Percentiles rank a stretch among this genome's conserved stretches.
Evolutionary conservation across 2,888 invertebrate species (phyloP).

Genomic region (Macrostomum cliftonense): DNA sequence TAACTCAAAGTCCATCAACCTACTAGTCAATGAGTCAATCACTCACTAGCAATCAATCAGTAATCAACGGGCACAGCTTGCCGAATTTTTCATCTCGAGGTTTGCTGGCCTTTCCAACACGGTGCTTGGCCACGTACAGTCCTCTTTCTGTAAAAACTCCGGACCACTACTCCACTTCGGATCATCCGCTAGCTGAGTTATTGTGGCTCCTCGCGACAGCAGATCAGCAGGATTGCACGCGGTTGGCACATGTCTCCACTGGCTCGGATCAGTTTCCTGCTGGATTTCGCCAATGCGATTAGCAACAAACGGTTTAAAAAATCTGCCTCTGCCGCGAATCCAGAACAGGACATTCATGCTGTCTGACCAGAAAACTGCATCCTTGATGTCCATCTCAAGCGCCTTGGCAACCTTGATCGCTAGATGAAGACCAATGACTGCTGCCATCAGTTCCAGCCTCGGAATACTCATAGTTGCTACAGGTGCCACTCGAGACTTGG

Average conservation of each 20-base stretch:
- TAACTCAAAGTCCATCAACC: no score
- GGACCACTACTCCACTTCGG: conserved; percentile 8
- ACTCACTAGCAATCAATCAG: no score
- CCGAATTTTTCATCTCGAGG: background rate
- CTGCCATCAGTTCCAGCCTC: conserved; percentile 5
- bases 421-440: conserved; percentile 2
- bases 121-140: background rate
- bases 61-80: no score
- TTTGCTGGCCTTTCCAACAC: no score
- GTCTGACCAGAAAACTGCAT: conserved; percentile 8
- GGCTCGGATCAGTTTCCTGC: conserved; percentile 3
- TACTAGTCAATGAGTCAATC: no score
- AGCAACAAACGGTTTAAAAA: conserved; percentile 9
- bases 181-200: background rate
- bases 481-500: conserved; percentile 5
- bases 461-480: conserved; percentile 4
- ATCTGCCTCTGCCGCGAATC: conserved; percentile 2
- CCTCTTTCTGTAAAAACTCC: background rate
- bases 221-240: conserved; percentile 9
- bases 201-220: conserved; percentile 2
- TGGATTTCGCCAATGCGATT: conserved; percentile 10
- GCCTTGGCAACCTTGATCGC: background rate
- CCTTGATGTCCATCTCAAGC: background rate
- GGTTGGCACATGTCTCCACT: conserved; percentile 7
- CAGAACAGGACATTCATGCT: conserved; percentile 9